Base-by-base conservation (phyloP, 2,113 vertebrate genomes). In the Capreolus pygargus region DNA sequence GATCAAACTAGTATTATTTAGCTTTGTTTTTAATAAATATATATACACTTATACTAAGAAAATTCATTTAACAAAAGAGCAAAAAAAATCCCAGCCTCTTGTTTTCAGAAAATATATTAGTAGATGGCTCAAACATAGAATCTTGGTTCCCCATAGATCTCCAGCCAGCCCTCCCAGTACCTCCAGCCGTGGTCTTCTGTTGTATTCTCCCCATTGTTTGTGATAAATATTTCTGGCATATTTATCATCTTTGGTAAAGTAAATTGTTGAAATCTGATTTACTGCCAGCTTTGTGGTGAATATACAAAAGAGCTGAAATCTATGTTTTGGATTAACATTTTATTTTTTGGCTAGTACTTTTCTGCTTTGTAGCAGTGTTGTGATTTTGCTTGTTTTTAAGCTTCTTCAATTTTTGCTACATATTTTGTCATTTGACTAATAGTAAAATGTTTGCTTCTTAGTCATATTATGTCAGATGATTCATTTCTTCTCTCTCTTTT, bases 361-460 rank as follows among this genome's bases (percentile, higher is more conserved):
- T 90, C 64, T 96, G 70, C 33, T 61, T 79, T 91, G 17, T 43
- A 88, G 82, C 64, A 97, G 58, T 96, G 27, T 58, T 94, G 30
- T 94, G 39, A 5, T 90, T 86, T 91, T 83, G 39, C n/a, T 92
- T 95, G 57, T 91, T 97, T 95, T 89, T 82, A 79, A 78, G 36
- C 15, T 93, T 91, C 89, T 91, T 97, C 87, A 78, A 96, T 70
- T 92, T 88, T 94, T 78, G 54, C 50, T 96, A n/a, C 94, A 96
- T 86, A 76, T 33, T 97, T 97, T 97, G 67, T 97, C 93, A 97
- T 98, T 96, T 97, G 94, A 89, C 97, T 97, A 97, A 97, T 82
- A 95, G 30, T 96, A 97, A 95, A 89, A 86, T 90, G 58, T 94
- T 95, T 95, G 85, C 64, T 96, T 96, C 87, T 97, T 97, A 97